Evolutionary conservation across 2,113 vertebrate genomes (phyloP), one percentile per base, ranked within the genome.

Genomic region (Ammodramus savannarum): DNA sequence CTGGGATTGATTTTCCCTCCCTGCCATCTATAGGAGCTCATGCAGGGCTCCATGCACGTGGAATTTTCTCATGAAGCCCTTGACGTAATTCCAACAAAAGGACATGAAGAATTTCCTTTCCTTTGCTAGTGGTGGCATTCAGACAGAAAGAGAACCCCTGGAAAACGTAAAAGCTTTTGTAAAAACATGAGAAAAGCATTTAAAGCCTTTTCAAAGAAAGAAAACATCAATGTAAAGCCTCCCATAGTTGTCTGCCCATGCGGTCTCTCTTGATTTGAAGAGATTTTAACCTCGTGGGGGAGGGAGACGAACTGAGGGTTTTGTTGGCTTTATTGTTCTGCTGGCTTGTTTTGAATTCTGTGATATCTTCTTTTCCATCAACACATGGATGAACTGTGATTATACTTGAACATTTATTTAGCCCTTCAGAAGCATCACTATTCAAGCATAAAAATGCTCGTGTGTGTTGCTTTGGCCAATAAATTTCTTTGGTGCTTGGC

Each of bases 161-260:
- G 59, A 95, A 95, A 96, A 94, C 6, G 63, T 67, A 83, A 91
- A 69, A 91, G 91, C 95, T 96, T 96, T 97, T 94, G 92, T 91
- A 87, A 86, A 94, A 95, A 94, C 90, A 81, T 5, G 14, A 90
- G 68, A 93, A 88, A 96, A 82, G 87, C 85, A 92, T 93, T 95
- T 87, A 94, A 95, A 90, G 48, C 59, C 85, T 86, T 96, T 96
- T 90, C 87, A 94, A 89, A 95, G 82, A 77, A 83, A 83, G 74
- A 95, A 91, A 93, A 94, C 76, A 65, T 29, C 73, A 78, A n/a
- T 92, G 66, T 88, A 96, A 95, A 90, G 75, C 65, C 78, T 85
- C 75, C 68, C 81, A 76, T 85, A 94, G 87, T 78, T 86, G 55
- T 82, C 90, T 86, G 23, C 73, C 41, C 6, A 25, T 43, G 90